Percentiles rank a stretch among this genome's conserved stretches.
Conservation (phyloP, 2,113 vertebrate genomes). For the Cyprinodon variegatus region DNA sequence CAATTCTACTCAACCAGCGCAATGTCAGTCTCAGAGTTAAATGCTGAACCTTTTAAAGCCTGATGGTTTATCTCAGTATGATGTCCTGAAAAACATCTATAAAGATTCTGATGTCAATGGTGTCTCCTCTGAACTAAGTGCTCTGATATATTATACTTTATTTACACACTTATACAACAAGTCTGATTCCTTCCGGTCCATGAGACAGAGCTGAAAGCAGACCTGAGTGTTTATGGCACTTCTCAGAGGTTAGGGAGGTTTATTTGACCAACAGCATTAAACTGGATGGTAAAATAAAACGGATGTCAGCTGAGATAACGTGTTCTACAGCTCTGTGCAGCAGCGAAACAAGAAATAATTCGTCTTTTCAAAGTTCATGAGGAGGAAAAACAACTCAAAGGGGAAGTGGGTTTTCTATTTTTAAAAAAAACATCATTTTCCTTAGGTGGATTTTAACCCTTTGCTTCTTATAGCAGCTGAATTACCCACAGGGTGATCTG, state of each 20-base stretch:
- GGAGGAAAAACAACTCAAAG: background rate
- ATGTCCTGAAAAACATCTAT: no score
- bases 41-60: no score
- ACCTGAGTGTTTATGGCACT: conserved; percentile 7
- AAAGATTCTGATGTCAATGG: no score
- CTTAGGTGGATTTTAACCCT: no score
- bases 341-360: background rate
- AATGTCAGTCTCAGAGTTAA: no score
- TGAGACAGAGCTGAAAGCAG: background rate
- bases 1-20: background rate
- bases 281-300: conserved; percentile 10
- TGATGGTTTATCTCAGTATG: no score
- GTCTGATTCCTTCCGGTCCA: background rate
- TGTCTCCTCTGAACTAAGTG: background rate
- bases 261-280: conserved; percentile 23
- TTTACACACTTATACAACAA: background rate
- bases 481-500: no score
- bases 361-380: background rate
- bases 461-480: background rate
- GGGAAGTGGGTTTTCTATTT: no score
- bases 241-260: background rate
- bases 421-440: no score
- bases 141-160: background rate
- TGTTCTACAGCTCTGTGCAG: background rate
- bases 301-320: conserved; percentile 12